Percentiles rank a stretch among this genome's conserved stretches.
phyloP scores from a whole-genome alignment of 2,113 vertebrate genomes.

The Cebidichthys violaceus region DNA sequence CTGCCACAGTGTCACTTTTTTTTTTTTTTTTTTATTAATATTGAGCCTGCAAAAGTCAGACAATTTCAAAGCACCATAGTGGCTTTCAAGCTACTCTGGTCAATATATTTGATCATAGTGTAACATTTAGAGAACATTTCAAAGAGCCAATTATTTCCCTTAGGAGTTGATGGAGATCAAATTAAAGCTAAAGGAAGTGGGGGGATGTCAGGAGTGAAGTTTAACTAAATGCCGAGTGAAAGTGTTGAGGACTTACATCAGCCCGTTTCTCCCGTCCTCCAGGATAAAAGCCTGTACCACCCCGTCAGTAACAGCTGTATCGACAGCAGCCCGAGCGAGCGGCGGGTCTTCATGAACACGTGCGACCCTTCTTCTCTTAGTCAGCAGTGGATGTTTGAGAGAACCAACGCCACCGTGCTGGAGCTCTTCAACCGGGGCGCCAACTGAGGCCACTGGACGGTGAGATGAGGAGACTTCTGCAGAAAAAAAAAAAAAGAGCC shows the following conservation, averaged over 20 bases:
- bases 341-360: slow-evolving; percentile 74
- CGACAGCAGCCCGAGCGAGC: slow-evolving; percentile 66
- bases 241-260: too few relatives aligned
- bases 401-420: slow-evolving; percentile 76
- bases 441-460: slow-evolving; percentile 26
- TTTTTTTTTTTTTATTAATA: too few relatives aligned
- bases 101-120: background rate
- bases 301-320: slow-evolving; percentile 77
- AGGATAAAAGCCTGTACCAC: slow-evolving; percentile 78
- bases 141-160: too few relatives aligned
- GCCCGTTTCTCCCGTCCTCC: slow-evolving; percentile 1
- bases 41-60: background rate
- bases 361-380: slow-evolving; percentile 63
- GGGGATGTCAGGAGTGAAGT: background rate
- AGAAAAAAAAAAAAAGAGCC: too few relatives aligned
- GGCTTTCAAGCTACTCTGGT: background rate
- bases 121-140: too few relatives aligned
- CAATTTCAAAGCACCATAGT: background rate
- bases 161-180: background rate
- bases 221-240: too few relatives aligned
- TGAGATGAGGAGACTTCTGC: slow-evolving; percentile 33
- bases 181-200: background rate
- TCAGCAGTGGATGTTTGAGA: slow-evolving; percentile 78
- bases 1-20: background rate
- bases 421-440: slow-evolving; percentile 68